Evolutionary conservation across 2,888 invertebrate genomes (phyloP).

Genomic region (Tubulanus polymorphus): DNA sequence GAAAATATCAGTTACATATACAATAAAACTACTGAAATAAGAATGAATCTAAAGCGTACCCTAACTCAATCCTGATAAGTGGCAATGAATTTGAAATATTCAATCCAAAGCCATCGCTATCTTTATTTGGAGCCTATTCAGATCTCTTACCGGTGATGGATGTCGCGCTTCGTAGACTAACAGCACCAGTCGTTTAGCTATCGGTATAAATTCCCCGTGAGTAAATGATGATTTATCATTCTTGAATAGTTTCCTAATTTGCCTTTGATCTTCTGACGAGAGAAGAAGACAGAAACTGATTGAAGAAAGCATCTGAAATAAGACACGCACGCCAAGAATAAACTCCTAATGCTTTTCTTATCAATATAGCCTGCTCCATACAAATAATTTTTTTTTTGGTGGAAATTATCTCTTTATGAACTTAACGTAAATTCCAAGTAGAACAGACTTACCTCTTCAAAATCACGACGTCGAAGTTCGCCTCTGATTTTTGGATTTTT

Average conservation of each 20-base stretch:
- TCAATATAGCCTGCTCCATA: not conserved
- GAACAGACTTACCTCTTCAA: too few relatives aligned
- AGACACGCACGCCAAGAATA: too few relatives aligned
- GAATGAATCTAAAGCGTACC: too few relatives aligned
- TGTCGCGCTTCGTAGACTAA: not conserved
- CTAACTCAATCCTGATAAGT: too few relatives aligned
- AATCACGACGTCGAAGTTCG: too few relatives aligned
- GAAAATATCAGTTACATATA: not conserved
- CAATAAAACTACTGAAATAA: too few relatives aligned
- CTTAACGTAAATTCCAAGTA: too few relatives aligned
- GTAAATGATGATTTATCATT: not conserved
- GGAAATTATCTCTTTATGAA: too few relatives aligned
- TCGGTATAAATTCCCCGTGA: not conserved
- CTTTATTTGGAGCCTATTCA: not conserved
- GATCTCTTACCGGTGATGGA: not conserved
- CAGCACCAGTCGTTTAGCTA: not conserved
- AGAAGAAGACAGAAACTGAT: slow-evolving; percentile 1
- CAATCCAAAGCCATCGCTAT: not conserved
- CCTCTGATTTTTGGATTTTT: too few relatives aligned
- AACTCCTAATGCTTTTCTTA: too few relatives aligned
- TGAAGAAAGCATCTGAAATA: not conserved
- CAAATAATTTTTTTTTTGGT: too few relatives aligned
- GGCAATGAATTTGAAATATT: too few relatives aligned
- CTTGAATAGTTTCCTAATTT: not conserved
- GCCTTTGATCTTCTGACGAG: not conserved